Base-by-base conservation (phyloP, 2,113 vertebrate genomes). In the Toxotes chatareus region DNA sequence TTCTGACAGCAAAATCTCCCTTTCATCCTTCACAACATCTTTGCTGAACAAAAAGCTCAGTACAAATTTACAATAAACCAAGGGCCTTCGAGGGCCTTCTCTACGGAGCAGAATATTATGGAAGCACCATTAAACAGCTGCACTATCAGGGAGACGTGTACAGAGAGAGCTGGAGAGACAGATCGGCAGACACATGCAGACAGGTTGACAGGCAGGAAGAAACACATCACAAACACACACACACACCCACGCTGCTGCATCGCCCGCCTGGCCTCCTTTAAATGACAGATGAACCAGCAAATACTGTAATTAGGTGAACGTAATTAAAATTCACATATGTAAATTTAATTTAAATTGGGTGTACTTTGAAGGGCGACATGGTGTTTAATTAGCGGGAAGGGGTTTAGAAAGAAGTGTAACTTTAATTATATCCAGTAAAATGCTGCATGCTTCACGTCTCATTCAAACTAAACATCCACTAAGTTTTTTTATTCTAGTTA, bases 241-340 rank as follows among this genome's bases (percentile, higher is more conserved):
- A 51, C 57, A 62, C 62, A 46, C 53, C 32, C 57, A 44, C 57
- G 16, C 6, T 27, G 1, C 59, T 59, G 36, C 27, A 1, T 27
- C 27, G 27, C 27, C 27, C 27, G 42, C 71, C 14, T 84, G 79
- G 86, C 75, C 77, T 84, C 74, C 72, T 82, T 69, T 70, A 76
- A 84, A 65, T 83, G 88, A 83, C 81, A 78, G 84, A 84, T 88
- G 83, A 91, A 81, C 67, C 76, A 68, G 71, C 74, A 90, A 85
- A 86, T 85, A 84, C 76, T 78, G 70, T 88, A 89, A 90, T 91
- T 86, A 93, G 75, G 71, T 80, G 86, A 73, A 79, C 69, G 66
- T 66, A 76, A 91, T 92, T 91, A 71, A 34, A 76, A 89, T 90
- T 61, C 77, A 68, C 85, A 89, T 91, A 89, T 93, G 90, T 82